Percentiles rank a stretch among this genome's conserved stretches.
These are phyloP conservation scores for Phenganax stokvisi DNA, from an alignment of 92 coral and sea anemone genomes.

Conservation along the genomic window DNA sequence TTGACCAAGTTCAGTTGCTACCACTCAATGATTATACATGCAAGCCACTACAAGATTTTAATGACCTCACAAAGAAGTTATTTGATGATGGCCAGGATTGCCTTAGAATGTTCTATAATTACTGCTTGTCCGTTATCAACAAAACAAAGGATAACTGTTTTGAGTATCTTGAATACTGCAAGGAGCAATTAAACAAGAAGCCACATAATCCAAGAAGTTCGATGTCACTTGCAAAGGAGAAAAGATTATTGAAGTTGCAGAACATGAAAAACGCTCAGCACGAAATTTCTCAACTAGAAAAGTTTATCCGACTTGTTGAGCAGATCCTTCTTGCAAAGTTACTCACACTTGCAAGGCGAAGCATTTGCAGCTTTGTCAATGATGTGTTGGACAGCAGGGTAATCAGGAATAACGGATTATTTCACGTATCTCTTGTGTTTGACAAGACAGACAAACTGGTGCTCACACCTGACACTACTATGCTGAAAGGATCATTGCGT, in stretches of 20 bases:
- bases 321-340: conserved; percentile 73
- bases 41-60: conserved; percentile 75
- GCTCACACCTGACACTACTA: conserved; percentile 61
- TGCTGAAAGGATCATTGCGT: conserved; percentile 51
- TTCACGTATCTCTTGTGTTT: conserved; percentile 57
- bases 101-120: conserved; percentile 71
- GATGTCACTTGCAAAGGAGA: conserved; percentile 71
- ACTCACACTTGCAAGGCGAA: conserved; percentile 64
- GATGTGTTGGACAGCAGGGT: conserved; percentile 66
- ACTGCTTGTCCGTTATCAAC: conserved; percentile 79
- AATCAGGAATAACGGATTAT: conserved; percentile 76
- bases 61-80: conserved; percentile 59
- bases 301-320: conserved; percentile 74
- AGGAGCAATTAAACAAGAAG: conserved; percentile 74
- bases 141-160: conserved; percentile 89
- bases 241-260: conserved; percentile 55
- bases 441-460: conserved; percentile 58
- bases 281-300: conserved; percentile 68
- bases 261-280: conserved; percentile 78
- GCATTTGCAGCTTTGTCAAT: conserved; percentile 70
- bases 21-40: conserved; percentile 66
- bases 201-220: conserved; percentile 74
- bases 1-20: conserved; percentile 78
- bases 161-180: conserved; percentile 89
- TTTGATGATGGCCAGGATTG: conserved; percentile 61